Base-by-base conservation (phyloP, 2,888 invertebrate species). In the Drosophila monieri region DNA sequence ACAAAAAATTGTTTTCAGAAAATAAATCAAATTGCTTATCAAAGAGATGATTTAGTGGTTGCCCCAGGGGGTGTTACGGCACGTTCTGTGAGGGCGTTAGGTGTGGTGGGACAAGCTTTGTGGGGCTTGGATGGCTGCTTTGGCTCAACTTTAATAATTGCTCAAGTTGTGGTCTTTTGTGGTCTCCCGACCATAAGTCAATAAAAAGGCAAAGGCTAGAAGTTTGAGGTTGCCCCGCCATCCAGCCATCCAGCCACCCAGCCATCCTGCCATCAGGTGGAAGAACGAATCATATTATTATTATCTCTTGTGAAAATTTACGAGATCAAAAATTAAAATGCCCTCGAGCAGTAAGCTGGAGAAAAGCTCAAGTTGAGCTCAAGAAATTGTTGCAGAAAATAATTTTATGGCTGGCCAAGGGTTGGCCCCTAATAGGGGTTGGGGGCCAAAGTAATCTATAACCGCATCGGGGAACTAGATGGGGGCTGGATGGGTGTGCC, bases 321-420 rank as follows among this genome's bases (percentile, higher is more conserved):
- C 87, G 88, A 88, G 88, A 88, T 86, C 78, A 88, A 86, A 87
- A 88, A 85, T 88, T 88, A 85, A 85, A 85, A 88, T 84, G 77
- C 75, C 85, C 87, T 71, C 70, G 67, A 74, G 85, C 75, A 25
- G 21, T 12, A 30, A 35, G 30, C 39, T 51, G 21, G 21, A 39
- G n/a, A 37, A 62, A 53, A 49, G 69, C 39, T 39, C 39, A 65
- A 49, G 51, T 51, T 25, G 48, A 32, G 79, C 76, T 78, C 57
- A 77, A 88, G 88, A 84, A 84, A 84, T 86, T 86, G 78, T 78
- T 88, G 85, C 87, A 80, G 62, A 64, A 88, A 85, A 85, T 85
- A 77, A 86, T 88, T 86, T 86, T 69, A 84, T 84, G 76, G 85
- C 71, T 75, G 76, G 77, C 85, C 68, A 83, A 78, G 79, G 77